These are phyloP conservation scores for Gavialis gangeticus DNA, from an alignment of 2,113 vertebrate species.

Conservation along the genomic window DNA sequence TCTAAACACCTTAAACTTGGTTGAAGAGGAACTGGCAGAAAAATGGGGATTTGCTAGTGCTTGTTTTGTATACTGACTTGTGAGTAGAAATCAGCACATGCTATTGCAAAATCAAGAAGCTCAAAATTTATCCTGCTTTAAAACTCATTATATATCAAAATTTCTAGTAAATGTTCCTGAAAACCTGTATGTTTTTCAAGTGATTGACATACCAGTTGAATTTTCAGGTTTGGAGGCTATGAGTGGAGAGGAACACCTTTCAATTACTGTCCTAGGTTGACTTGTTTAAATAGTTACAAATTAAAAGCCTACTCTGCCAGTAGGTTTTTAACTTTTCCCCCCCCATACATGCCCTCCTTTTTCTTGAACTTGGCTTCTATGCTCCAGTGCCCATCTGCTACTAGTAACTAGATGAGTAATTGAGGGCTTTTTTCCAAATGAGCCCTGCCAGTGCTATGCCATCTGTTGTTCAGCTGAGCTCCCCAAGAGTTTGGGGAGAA, in stretches of 20 bases:
- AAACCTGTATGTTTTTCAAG: background rate
- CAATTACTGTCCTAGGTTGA: constrained; percentile 38
- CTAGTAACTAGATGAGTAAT: constrained; percentile 74
- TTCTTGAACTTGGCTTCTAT: constrained; percentile 77
- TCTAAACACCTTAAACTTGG: background rate
- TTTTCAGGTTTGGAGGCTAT: background rate
- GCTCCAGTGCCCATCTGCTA: constrained; percentile 73
- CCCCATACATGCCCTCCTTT: constrained; percentile 55
- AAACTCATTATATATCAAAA: background rate
- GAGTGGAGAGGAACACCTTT: constrained; percentile 32
- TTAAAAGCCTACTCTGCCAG: constrained; percentile 24
- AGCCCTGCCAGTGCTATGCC: constrained; percentile 59
- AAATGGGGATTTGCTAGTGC: background rate
- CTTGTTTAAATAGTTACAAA: constrained; percentile 56
- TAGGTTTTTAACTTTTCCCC: constrained; percentile 63
- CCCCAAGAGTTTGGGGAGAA: constrained; percentile 29
- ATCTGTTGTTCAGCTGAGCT: constrained; percentile 72
- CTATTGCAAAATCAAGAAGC: background rate
- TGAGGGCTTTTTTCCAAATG: constrained; percentile 58
- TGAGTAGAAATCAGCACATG: background rate
- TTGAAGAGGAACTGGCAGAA: background rate
- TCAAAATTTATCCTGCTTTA: background rate
- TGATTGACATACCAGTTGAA: background rate
- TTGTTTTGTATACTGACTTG: background rate
- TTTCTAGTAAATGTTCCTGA: background rate